phyloP scores from a whole-genome alignment of 2,797 vertebrate species.

The Alca torda region DNA sequence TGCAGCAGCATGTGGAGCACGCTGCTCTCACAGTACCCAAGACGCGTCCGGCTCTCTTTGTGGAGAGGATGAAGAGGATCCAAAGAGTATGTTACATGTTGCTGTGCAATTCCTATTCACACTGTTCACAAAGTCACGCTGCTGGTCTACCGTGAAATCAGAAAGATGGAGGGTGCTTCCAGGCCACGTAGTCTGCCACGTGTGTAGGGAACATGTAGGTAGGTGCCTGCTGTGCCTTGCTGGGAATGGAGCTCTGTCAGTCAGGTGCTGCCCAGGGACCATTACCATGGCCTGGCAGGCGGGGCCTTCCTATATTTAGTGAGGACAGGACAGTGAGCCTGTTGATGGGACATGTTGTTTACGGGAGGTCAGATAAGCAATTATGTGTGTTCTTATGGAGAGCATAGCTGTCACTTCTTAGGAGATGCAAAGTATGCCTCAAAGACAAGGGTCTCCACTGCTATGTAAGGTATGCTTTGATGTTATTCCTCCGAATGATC shows the following conservation, averaged over 20 bases:
- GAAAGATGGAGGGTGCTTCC: background rate
- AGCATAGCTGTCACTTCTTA: conserved; percentile 23
- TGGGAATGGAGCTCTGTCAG: background rate
- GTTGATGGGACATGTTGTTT: background rate
- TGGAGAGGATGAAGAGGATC: background rate
- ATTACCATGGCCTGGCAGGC: background rate
- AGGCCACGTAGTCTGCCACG: background rate
- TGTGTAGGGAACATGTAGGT: accelerated
- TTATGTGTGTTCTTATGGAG: background rate
- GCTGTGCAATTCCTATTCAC: background rate
- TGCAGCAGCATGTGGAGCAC: too few species aligned
- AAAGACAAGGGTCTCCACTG: conserved; percentile 40
- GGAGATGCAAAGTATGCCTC: conserved; percentile 30
- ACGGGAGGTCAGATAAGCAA: conserved; percentile 40
- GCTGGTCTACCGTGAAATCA: background rate
- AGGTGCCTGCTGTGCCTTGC: background rate
- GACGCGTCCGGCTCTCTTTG: accelerated
- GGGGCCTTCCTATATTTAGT: background rate
- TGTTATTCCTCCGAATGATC: background rate
- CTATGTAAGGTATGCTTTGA: conserved; percentile 62
- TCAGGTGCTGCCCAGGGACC: background rate
- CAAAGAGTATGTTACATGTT: background rate
- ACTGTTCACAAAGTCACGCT: background rate
- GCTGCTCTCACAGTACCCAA: accelerated
- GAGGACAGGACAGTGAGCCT: background rate